Evolutionary conservation across 2,113 vertebrate genomes (phyloP).

Genomic region (Pangasianodon gigas): DNA sequence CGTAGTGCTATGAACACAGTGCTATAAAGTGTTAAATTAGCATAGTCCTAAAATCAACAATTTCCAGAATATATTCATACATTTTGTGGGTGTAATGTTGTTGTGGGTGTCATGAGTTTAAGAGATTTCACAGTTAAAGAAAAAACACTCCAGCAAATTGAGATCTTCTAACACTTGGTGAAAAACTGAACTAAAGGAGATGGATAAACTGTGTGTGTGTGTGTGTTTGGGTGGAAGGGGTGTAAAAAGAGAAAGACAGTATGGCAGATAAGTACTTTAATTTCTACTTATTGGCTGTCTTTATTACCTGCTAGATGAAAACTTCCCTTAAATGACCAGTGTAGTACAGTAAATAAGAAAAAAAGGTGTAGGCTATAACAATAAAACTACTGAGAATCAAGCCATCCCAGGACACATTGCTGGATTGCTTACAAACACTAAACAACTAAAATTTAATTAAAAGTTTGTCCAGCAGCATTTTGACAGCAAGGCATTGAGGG

Average conservation of each 20-base stretch:
- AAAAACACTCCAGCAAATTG: no score
- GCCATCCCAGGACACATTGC: not conserved
- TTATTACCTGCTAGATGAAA: not conserved
- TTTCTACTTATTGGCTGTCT: not conserved
- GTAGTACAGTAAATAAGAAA: not conserved
- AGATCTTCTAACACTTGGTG: no score
- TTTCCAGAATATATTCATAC: no score
- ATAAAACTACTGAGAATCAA: not conserved
- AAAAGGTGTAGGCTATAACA: not conserved
- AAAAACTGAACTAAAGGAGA: no score
- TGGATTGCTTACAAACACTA: not conserved
- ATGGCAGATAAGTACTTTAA: not conserved
- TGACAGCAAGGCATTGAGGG: slow-evolving; percentile 2
- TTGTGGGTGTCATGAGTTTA: no score
- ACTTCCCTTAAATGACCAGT: not conserved
- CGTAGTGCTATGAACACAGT: not conserved
- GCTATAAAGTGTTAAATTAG: no score
- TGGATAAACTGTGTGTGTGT: no score
- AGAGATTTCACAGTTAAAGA: no score
- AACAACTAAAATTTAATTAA: slow-evolving; percentile 17
- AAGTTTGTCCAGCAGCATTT: slow-evolving; percentile 6
- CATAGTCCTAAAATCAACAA: not conserved
- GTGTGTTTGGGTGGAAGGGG: not conserved
- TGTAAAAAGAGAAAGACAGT: not conserved
- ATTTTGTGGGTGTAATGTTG: no score